Evolutionary conservation across 1,140 invertebrate species (phyloP).

Genomic region (Neodiprion lecontei): DNA sequence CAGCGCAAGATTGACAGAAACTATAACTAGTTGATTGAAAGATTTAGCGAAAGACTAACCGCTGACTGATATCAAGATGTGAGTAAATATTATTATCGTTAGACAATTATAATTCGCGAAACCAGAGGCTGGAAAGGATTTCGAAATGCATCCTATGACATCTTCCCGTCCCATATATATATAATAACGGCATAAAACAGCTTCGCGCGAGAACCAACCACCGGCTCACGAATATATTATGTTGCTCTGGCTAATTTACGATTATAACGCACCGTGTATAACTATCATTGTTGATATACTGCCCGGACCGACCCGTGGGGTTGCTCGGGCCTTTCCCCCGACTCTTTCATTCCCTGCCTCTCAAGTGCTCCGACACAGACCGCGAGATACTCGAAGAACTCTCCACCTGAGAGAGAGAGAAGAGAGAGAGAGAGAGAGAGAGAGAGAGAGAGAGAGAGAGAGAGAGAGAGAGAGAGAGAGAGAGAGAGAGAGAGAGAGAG

Average conservation of each 20-base stretch:
- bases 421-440: constrained; percentile 11
- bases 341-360: not conserved
- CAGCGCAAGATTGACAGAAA: too few relatives aligned
- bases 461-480: constrained; percentile 21
- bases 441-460: constrained; percentile 19
- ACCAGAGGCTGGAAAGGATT: too few relatives aligned
- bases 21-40: too few relatives aligned
- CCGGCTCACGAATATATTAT: constrained; percentile 62
- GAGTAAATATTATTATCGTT: too few relatives aligned
- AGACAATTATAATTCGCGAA: too few relatives aligned
- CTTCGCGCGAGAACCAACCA: constrained; percentile 58
- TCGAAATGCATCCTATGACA: too few relatives aligned
- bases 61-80: too few relatives aligned
- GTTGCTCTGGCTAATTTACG: constrained; percentile 64
- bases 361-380: too few relatives aligned
- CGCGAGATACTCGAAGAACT: constrained; percentile 12
- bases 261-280: constrained; percentile 64
- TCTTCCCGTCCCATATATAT: too few relatives aligned
- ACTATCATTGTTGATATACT: constrained; percentile 64
- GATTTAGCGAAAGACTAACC: too few relatives aligned
- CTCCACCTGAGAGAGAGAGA: constrained; percentile 19
- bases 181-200: constrained; percentile 64
- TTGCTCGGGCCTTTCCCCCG: not conserved
- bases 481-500: not conserved
- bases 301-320: constrained; percentile 28